Conservation (phyloP, 2,113 vertebrate species). For the Lanius collurio region DNA sequence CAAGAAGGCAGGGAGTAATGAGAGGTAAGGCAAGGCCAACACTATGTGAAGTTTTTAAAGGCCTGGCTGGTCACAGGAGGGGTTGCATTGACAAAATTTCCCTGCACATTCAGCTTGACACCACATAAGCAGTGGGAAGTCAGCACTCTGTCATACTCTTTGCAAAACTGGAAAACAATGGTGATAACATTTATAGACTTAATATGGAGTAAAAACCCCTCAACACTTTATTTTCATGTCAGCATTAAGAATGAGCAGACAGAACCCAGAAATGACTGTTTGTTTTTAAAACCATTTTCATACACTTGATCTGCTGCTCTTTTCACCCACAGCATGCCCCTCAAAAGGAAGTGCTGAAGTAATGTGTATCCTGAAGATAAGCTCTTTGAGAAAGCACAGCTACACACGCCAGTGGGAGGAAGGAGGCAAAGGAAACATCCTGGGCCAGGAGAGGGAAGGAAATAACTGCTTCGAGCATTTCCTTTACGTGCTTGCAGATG, state of each 20-base stretch:
- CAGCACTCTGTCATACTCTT: not conserved
- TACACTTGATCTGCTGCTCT: not conserved
- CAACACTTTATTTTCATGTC: not conserved
- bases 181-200: not conserved
- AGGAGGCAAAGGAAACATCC: not conserved
- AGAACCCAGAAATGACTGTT: not conserved
- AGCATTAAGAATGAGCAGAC: not conserved
- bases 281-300: not conserved
- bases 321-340: not conserved
- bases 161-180: not conserved
- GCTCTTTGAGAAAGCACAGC: not conserved
- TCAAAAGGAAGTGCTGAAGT: conserved; percentile 10
- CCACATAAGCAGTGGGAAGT: not conserved
- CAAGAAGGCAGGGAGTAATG: accelerated
- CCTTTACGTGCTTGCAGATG: not conserved
- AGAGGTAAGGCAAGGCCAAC: not conserved
- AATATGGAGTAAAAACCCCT: not conserved
- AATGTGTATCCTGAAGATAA: conserved; percentile 24
- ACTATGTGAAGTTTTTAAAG: not conserved
- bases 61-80: not conserved
- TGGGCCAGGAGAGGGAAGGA: not conserved
- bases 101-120: not conserved
- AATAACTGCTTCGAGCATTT: conserved; percentile 18
- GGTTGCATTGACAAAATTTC: not conserved
- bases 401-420: not conserved